Evolutionary conservation across 2,113 vertebrate genomes (phyloP).

Genomic region (Brienomyrus brachyistius): DNA sequence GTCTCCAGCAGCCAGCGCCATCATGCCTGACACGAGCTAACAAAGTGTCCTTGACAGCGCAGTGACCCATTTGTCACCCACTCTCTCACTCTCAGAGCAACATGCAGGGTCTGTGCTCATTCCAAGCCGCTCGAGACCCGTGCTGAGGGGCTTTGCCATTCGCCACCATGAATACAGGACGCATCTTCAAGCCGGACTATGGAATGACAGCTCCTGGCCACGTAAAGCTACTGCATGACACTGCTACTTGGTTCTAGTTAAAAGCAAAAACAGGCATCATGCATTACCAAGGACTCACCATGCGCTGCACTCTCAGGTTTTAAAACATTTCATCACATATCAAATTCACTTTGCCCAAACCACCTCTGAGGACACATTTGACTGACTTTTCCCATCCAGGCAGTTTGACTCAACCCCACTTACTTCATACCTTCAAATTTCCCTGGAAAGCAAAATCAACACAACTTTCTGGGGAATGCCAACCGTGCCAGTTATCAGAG

Average conservation of each 20-base stretch:
- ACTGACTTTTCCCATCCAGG: slow-evolving; percentile 17
- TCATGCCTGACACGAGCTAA: not conserved
- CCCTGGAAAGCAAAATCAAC: slow-evolving; percentile 47
- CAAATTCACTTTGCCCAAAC: not conserved
- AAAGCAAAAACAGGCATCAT: not conserved
- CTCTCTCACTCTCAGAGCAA: not conserved
- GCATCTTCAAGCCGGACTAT: not conserved
- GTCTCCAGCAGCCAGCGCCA: not conserved
- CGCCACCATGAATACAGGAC: not conserved
- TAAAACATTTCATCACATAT: not conserved
- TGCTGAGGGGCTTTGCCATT: not conserved
- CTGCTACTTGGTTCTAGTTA: not conserved
- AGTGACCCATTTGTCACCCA: not conserved
- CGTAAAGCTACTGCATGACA: not conserved
- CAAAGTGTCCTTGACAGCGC: not conserved
- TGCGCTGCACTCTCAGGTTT: not conserved
- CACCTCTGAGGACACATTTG: not conserved
- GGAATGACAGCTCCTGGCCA: not conserved
- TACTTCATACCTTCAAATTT: slow-evolving; percentile 58
- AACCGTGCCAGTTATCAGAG: not conserved
- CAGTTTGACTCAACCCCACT: slow-evolving; percentile 22
- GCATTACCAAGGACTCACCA: not conserved
- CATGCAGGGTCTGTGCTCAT: not conserved
- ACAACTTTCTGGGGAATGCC: slow-evolving; percentile 3
- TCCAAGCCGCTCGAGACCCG: not conserved